Evolutionary conservation across 1,140 invertebrate genomes (phyloP).

Genomic region (Delia radicum): DNA sequence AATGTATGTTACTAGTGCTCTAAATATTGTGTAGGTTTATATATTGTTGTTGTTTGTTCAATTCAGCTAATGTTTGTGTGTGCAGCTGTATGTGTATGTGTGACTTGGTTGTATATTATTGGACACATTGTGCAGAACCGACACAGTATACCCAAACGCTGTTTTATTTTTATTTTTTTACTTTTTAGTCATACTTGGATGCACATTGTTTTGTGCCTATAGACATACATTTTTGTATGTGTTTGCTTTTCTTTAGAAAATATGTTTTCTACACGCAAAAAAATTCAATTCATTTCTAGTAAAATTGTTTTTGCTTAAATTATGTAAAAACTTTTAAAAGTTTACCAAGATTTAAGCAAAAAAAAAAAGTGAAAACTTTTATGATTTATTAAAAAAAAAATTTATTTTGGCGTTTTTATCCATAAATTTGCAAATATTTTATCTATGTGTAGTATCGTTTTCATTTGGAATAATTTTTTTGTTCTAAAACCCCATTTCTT

Average conservation of each 20-base stretch:
- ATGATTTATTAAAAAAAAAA: too few species aligned
- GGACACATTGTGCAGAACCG: background rate
- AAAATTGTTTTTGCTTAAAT: background rate
- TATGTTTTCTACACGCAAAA: background rate
- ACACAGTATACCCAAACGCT: background rate
- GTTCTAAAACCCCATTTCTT: too few species aligned
- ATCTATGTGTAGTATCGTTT: too few species aligned
- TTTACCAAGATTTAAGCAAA: background rate
- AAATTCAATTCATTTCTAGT: background rate
- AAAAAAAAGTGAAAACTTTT: too few species aligned
- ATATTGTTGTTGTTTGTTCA: background rate
- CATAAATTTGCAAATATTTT: too few species aligned
- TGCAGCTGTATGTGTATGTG: background rate
- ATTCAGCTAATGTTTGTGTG: background rate
- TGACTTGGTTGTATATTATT: background rate
- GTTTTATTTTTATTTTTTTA: background rate
- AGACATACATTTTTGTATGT: background rate
- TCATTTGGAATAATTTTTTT: too few species aligned
- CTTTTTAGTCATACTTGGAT: background rate
- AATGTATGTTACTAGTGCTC: too few species aligned
- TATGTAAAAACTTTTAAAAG: background rate
- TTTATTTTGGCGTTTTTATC: too few species aligned
- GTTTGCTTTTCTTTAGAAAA: background rate
- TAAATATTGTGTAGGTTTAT: background rate
- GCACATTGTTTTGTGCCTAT: background rate